Percentiles rank a stretch among this genome's conserved stretches.
Evolutionary conservation across 2,797 vertebrate genomes (phyloP).

Genomic region (Echiichthys vipera): DNA sequence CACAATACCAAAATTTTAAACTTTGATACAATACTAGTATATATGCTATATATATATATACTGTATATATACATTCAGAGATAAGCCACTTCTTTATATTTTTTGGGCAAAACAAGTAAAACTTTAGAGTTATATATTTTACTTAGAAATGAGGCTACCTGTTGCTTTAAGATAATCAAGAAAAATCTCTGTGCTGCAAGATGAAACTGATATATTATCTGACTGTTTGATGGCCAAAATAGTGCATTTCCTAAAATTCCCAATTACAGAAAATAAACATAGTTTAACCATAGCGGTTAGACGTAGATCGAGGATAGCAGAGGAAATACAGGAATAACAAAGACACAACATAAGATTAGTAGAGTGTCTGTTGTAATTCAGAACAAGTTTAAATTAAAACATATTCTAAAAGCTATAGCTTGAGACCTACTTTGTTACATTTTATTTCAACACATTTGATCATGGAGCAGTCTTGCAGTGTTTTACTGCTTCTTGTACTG

Average conservation of each 20-base stretch:
- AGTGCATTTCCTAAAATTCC: slow-evolving; percentile 27
- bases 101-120: background rate
- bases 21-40: too few relatives aligned
- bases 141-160: background rate
- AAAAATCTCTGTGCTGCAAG: slow-evolving; percentile 16
- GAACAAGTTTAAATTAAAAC: too few relatives aligned
- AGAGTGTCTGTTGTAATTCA: background rate
- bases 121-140: background rate
- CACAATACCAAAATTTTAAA: too few relatives aligned
- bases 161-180: slow-evolving; percentile 7
- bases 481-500: background rate
- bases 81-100: background rate
- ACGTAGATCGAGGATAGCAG: too few relatives aligned
- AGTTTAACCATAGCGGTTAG: background rate
- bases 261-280: slow-evolving; percentile 1
- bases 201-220: slow-evolving; percentile 44
- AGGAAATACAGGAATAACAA: slow-evolving; percentile 5
- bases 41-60: too few relatives aligned
- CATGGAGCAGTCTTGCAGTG: background rate
- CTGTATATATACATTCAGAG: too few relatives aligned
- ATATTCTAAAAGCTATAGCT: too few relatives aligned
- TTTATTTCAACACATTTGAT: background rate
- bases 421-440: background rate
- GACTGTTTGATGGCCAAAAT: slow-evolving; percentile 25
- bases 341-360: background rate